Base-by-base conservation (phyloP, 2,888 invertebrate species). In the Platycheirus albimanus region DNA sequence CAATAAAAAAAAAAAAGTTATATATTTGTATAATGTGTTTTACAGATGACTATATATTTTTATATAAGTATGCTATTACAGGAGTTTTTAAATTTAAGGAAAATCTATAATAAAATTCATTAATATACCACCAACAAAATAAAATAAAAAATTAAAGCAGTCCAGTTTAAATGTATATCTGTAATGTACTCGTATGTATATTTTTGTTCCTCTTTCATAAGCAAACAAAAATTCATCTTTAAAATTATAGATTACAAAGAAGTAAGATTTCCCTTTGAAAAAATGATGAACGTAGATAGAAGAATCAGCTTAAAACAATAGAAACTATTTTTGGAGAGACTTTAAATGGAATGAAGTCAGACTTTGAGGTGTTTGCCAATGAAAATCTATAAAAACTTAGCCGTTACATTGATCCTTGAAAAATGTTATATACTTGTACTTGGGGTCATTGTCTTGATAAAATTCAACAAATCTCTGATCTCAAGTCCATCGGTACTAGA, bases 11-110 rank as follows among this genome's bases (percentile, higher is more conserved):
- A n/a, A n/a, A n/a, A n/a, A n/a, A n/a, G n/a, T n/a, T 64, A 49
- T 75, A 77, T 78, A 74, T 77, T 79, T 77, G 56, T 79, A 83
- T 58, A 28, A 56, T 72, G 72, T 83, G 72, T 64, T 79, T 74
- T 74, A 84, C 69, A 79, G 61, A 81, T 77, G 19, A 74, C 69
- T 64, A 77, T 71, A 52, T 69, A 52, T 72, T 61, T 81, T 71
- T 81, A 67, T 81, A 77, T 67, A 67, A 71, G 58, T 58, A 43
- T 75, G 45, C 75, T 76, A 81, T 67, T 66, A 41, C 30, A 54
- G 20, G 30, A 63, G 43, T 69, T 63, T 71, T 66, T 47, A 70
- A 70, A 69, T 78, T 54, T 61, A 74, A 43, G 38, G 51, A 76
- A 69, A n/a, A 28, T 7, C 17, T 45, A 74, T 38, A 77, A 51